phyloP scores from a whole-genome alignment of 64 coral and sea anemone species.

The Orbicella faveolata region DNA sequence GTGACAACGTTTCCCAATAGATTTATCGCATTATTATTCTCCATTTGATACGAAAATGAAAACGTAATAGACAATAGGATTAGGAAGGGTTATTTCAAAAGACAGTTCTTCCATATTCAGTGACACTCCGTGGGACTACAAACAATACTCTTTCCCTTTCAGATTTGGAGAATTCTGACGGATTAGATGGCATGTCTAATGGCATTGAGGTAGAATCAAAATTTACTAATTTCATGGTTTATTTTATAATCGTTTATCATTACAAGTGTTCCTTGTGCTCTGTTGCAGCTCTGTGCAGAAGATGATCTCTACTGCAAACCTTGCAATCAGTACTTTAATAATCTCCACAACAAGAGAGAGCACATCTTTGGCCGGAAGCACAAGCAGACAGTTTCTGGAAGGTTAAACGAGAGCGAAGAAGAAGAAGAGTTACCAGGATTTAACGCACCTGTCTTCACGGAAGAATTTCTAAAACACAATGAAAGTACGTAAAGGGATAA shows the following conservation, averaged over 20 bases:
- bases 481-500: constrained; percentile 57
- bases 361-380: constrained; percentile 86
- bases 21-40: too few species aligned
- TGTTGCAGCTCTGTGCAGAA: constrained; percentile 76
- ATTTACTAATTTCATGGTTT: not conserved
- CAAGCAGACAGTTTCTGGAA: constrained; percentile 77
- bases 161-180: constrained; percentile 71
- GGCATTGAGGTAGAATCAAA: constrained; percentile 67
- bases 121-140: too few species aligned
- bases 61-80: too few species aligned
- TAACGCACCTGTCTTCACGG: constrained; percentile 92
- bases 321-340: constrained; percentile 95
- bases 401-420: constrained; percentile 64
- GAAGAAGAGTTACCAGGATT: constrained; percentile 77
- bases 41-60: too few species aligned
- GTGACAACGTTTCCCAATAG: too few species aligned
- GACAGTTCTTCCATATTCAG: not conserved
- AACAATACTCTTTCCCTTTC: not conserved
- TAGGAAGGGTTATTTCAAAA: too few species aligned
- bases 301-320: constrained; percentile 92
- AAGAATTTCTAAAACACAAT: constrained; percentile 95
- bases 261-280: not conserved
- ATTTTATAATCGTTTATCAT: not conserved
- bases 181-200: constrained; percentile 47
- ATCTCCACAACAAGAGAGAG: constrained; percentile 91